Percentiles rank a stretch among this genome's conserved stretches.
Conservation (phyloP, 2,113 vertebrate genomes). For the Chlorodrepanis virens region DNA sequence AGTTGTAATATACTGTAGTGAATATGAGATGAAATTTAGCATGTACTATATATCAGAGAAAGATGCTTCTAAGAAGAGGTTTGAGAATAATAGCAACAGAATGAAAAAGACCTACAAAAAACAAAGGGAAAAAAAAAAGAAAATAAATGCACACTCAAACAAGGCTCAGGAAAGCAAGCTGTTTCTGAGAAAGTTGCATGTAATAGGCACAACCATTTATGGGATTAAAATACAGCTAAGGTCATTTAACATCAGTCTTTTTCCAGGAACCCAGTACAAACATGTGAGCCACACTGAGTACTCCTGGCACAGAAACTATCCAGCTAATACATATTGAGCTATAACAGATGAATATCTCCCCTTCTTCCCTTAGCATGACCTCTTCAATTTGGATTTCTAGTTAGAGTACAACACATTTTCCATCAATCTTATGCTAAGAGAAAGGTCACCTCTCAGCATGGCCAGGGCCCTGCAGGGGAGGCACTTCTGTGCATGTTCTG, state of each 20-base stretch:
- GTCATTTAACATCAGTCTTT: background rate
- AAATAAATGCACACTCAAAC: background rate
- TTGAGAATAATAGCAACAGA: background rate
- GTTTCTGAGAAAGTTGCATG: background rate
- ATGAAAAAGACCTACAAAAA: background rate
- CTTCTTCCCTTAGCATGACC: background rate
- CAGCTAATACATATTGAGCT: background rate
- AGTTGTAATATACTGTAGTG: background rate
- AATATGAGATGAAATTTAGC: background rate
- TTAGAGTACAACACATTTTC: background rate
- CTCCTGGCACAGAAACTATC: background rate
- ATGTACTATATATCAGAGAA: background rate
- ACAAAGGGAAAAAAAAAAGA: background rate
- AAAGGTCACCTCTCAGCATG: background rate
- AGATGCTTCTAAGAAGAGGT: background rate
- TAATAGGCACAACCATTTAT: conserved; percentile 12
- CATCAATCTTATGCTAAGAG: background rate
- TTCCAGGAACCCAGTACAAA: conserved; percentile 7
- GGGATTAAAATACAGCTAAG: conserved; percentile 26
- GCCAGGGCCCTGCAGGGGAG: background rate
- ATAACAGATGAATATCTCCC: background rate
- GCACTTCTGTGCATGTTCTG: background rate
- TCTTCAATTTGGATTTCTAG: background rate
- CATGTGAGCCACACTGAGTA: background rate
- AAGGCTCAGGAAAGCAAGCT: background rate